Evolutionary conservation across 2,888 invertebrate species (phyloP), one percentile per base, ranked within the genome.

Genomic region (Portevinia maculata): DNA sequence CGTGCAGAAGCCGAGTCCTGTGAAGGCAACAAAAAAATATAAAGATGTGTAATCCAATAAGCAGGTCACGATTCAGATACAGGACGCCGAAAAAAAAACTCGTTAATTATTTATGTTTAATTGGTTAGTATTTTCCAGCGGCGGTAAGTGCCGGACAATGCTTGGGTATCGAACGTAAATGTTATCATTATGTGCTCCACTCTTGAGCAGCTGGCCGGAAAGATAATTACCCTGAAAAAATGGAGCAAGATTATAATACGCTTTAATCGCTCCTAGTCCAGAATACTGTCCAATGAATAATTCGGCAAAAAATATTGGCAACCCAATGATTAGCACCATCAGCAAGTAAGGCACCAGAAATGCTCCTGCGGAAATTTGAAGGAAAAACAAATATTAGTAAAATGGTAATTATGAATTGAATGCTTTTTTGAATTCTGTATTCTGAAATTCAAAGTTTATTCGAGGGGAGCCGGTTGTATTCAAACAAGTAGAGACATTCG

Each of bases 251-350:
- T 93, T 90, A 39, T 90, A 89, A 86, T 94, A 94, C 0, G 93
- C 93, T 85, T 93, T 90, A 44, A 93, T 89, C 0, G 96, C 96
- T 0, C 96, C 96, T 0, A 95, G 88, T 1, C 95, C 95, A 0
- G 94, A 93, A 88, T 94, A 97, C 88, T 97, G 96, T 1, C 96
- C 97, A 17, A 96, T 91, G 46, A 94, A 94, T 34, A 96, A 90
- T 88, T 97, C 96, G 89, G 96, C 91, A 87, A 94, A 95, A 89
- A 96, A 96, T 86, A 97, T 93, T 1, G 96, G 96, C 76, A 96
- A 92, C 1, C 96, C 96, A 88, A 95, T 94, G 30, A 94, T 91
- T n/a, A 95, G 87, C 86, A 95, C 90, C 94, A 96, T 95, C 53
- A 96, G 88, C 73, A 94, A 90, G 89, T 95, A 96, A 0, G 95